A percentile compares a stretch with the other conserved stretches of the same genome.
These are phyloP conservation scores for Acanthaster planci DNA, from an alignment of 35 echinoderm and acorn worm genomes.

Conservation along the genomic window DNA sequence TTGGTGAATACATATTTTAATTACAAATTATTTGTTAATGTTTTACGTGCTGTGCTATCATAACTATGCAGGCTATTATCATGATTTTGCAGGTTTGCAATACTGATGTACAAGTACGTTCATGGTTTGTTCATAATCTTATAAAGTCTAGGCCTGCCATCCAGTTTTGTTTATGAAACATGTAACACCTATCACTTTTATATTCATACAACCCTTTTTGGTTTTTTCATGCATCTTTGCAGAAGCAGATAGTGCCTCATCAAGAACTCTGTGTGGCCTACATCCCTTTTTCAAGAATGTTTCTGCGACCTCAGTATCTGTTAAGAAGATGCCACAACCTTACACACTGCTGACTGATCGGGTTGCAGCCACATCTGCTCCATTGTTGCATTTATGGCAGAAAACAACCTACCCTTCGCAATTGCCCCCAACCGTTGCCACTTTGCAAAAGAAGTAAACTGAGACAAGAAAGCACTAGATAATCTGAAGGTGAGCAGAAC, in stretches of 20 bases:
- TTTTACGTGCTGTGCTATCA: no score
- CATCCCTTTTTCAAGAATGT: constrained; percentile 38
- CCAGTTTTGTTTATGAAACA: no score
- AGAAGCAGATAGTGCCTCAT: background rate
- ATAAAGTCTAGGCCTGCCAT: background rate
- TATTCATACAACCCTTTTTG: background rate
- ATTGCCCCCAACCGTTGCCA: constrained; percentile 25
- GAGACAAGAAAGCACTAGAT: constrained; percentile 28
- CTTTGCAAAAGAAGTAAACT: constrained; percentile 23
- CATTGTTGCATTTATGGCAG: constrained; percentile 42
- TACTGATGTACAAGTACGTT: no score
- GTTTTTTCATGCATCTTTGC: background rate
- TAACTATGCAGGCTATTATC: no score
- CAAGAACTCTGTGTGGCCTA: background rate
- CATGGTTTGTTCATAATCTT: background rate
- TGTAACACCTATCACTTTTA: background rate
- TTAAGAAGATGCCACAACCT: background rate
- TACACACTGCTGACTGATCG: background rate
- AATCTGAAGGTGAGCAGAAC: constrained; percentile 35
- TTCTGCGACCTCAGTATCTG: background rate
- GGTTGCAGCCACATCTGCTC: constrained; percentile 15
- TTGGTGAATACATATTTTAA: background rate
- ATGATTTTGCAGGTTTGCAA: no score
- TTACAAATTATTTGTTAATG: no score
- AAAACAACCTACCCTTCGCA: constrained; percentile 35